phyloP scores from a whole-genome alignment of 2,888 invertebrate species.

The Caradrina kadenii region DNA sequence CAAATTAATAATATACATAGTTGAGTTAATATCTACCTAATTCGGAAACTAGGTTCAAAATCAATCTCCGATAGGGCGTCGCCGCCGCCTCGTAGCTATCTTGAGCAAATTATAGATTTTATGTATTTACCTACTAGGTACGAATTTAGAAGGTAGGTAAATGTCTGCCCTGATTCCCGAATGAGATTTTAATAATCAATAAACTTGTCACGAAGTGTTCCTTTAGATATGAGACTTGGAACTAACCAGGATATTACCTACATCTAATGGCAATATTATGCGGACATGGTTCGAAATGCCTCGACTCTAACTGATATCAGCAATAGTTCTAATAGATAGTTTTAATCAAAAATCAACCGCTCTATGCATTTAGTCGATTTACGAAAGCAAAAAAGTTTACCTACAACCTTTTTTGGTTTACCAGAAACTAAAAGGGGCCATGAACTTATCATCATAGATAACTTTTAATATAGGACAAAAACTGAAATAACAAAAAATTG shows the following conservation, averaged over 20 bases:
- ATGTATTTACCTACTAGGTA: not conserved
- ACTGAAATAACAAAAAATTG: too few relatives aligned
- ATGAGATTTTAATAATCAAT: constrained; percentile 5
- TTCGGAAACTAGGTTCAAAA: not conserved
- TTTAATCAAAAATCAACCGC: too few relatives aligned
- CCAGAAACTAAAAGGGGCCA: too few relatives aligned
- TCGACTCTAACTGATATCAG: too few relatives aligned
- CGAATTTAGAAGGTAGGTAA: constrained; percentile 21
- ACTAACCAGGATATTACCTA: not conserved
- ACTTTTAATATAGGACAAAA: too few relatives aligned
- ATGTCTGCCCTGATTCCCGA: constrained; percentile 12
- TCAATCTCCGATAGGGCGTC: constrained; percentile 18
- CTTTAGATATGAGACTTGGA: not conserved
- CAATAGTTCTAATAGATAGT: too few relatives aligned
- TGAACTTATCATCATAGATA: too few relatives aligned
- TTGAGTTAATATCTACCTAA: not conserved
- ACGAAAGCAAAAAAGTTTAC: too few relatives aligned
- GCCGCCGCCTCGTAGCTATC: not conserved
- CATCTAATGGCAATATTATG: not conserved
- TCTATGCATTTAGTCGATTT: too few relatives aligned
- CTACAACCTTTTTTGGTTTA: too few relatives aligned
- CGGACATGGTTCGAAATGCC: too few relatives aligned
- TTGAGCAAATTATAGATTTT: constrained; percentile 14
- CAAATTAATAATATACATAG: too few relatives aligned
- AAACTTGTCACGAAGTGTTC: not conserved